phyloP scores from a whole-genome alignment of 1,140 invertebrate species.

The Drosophila guanche region DNA sequence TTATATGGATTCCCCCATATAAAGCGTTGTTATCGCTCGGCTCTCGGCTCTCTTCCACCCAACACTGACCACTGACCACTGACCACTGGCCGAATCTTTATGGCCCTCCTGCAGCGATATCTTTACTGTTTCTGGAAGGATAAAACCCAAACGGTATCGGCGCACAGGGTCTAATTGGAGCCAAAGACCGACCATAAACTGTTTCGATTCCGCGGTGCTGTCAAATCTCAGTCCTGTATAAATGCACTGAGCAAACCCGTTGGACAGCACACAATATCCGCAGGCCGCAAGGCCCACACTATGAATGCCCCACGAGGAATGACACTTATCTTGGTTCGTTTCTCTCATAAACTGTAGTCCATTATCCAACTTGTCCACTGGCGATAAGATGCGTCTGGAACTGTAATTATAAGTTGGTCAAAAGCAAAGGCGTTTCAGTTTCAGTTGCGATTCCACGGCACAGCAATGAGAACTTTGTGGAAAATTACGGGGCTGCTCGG shows the following conservation, averaged over 20 bases:
- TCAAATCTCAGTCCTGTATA: slow-evolving; percentile 61
- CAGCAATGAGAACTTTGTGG: slow-evolving; percentile 52
- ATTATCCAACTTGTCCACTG: slow-evolving; percentile 28
- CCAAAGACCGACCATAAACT: slow-evolving; percentile 13
- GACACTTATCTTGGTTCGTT: slow-evolving; percentile 20
- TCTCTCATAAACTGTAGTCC: slow-evolving; percentile 22
- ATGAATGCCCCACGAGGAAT: slow-evolving; percentile 49
- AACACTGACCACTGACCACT: slow-evolving; percentile 31
- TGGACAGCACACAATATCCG: slow-evolving; percentile 27
- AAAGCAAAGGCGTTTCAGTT: slow-evolving; percentile 38
- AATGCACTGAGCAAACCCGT: slow-evolving; percentile 23
- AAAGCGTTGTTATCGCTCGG: slow-evolving; percentile 42
- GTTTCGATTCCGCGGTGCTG: neutral
- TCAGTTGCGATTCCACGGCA: slow-evolving; percentile 56
- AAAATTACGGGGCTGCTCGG: slow-evolving; percentile 17
- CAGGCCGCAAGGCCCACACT: neutral
- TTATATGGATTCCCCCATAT: slow-evolving; percentile 57
- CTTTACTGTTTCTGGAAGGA: slow-evolving; percentile 44
- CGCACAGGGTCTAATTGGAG: slow-evolving; percentile 32
- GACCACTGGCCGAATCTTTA: slow-evolving; percentile 54
- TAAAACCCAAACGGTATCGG: slow-evolving; percentile 44
- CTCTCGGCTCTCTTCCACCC: slow-evolving; percentile 24
- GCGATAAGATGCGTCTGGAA: slow-evolving; percentile 49
- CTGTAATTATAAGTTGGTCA: slow-evolving; percentile 47
- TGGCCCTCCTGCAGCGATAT: slow-evolving; percentile 4